These are phyloP conservation scores for Papilio aristodemus DNA, from an alignment of 1,140 invertebrate genomes.

Conservation along the genomic window DNA sequence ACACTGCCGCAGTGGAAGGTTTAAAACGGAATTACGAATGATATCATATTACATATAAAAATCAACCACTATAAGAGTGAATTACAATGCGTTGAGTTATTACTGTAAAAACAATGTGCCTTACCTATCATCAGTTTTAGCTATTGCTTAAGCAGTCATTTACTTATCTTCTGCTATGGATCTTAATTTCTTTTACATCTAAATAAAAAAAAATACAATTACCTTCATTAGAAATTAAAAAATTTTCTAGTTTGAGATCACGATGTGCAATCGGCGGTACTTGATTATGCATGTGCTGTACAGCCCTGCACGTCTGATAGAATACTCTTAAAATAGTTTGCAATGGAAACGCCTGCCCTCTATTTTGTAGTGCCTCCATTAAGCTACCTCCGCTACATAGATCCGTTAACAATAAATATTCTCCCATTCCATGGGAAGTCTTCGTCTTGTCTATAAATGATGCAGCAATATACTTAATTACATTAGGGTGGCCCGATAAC, in stretches of 20 bases:
- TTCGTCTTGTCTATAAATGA: slow-evolving; percentile 87
- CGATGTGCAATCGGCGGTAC: slow-evolving; percentile 94
- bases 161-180: too few species aligned
- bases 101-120: too few species aligned
- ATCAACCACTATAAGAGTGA: too few species aligned
- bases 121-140: too few species aligned
- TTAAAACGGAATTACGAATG: too few species aligned
- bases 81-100: too few species aligned
- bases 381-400: slow-evolving; percentile 88
- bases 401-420: slow-evolving; percentile 88
- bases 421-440: slow-evolving; percentile 84
- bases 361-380: slow-evolving; percentile 88
- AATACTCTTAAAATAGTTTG: slow-evolving; percentile 93
- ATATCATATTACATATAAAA: too few species aligned
- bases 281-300: slow-evolving; percentile 96
- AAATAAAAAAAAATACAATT: slow-evolving; percentile 34
- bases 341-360: slow-evolving; percentile 82
- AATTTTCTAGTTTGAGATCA: slow-evolving; percentile 93
- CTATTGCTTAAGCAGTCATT: too few species aligned
- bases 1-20: too few species aligned
- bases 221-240: slow-evolving; percentile 82
- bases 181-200: not conserved
- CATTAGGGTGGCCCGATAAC: slow-evolving; percentile 89
- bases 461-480: slow-evolving; percentile 89
- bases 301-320: slow-evolving; percentile 94